Evolutionary conservation across 2,113 vertebrate genomes (phyloP), one percentile per base, ranked within the genome.

Genomic region (Microtus richardsoni): DNA sequence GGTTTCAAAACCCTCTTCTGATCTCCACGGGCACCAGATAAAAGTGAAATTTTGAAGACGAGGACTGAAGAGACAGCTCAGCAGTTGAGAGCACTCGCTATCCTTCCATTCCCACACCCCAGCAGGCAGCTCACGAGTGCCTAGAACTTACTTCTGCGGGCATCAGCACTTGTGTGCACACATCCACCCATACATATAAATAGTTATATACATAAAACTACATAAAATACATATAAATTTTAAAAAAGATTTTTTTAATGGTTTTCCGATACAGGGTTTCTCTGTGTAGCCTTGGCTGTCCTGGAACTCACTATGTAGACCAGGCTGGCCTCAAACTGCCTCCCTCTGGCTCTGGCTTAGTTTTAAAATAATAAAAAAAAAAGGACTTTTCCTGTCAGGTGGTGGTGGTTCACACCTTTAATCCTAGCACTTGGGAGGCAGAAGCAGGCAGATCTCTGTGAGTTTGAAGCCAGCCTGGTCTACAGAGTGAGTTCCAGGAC

Each of bases 341-440:
- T 10, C 17, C 70, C 17, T 71, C 36, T 39, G 36, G 8, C 19
- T 71, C 36, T 9, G 36, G 70, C 36, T 71, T 71, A 71, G 70
- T 71, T n/a, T 71, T 39, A 71, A 71, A 71, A 39, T 71, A 21
- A 71, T 4, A n/a, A 54, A 19, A 19, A 58, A 58, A 21, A 58
- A 21, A 21, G 54, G 19, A 58, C 54, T 21, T 58, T 58, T 0
- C 17, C 0, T 58, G 19, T 58, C 5, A 0, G 54, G 1, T 7
- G 54, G 54, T 58, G 54, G 54, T 58, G 54, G 54, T 5, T 6
- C 19, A 58, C 54, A 21, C 54, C 54, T 58, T 58, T 58, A 58
- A 58, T 58, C 19, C 54, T 19, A 21, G 54, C 54, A 58, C 54
- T 58, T 0, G 5, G 54, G 19, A 58, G 19, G 54, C 5, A 58